Base-by-base conservation (phyloP, 2,888 invertebrate species). In the Thysanoteuthis rhombus region DNA sequence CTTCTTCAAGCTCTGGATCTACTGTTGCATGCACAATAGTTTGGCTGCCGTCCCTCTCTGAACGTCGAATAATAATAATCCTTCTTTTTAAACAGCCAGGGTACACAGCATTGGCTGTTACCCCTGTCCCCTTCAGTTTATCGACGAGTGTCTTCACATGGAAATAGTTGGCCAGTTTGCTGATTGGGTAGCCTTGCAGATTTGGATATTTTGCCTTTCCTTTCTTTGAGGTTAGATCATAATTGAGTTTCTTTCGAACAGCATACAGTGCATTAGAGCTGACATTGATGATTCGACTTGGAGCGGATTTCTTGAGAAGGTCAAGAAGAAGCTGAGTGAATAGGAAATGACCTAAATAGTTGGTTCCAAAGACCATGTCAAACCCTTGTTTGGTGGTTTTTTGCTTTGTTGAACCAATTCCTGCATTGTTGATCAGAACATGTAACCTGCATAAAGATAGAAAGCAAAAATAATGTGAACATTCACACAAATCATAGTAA, bases 231-330 rank as follows among this genome's bases (percentile, higher is more conserved):
- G 19, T 32, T n/a, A 22, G 32, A 6, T 32, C 6, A 39, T 45
- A 92, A 92, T 92, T 39, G 28, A 92, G 42, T 22, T 39, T n/a
- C 1, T 12, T 1, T n/a, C 32, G 19, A 28, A 42, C 25, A 5
- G 22, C n/a, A 0, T 28, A 28, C n/a, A 38, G 22, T 25, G 32
- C 39, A 5, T 38, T 36, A 0, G 93, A 93, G 32, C 38, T 58
- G 32, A 93, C 58, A 38, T 93, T 93, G n/a, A 93, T 58, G 28
- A 93, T 93, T 36, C 93, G 93, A 52, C 93, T 93, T 0, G 93
- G 93, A 16, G 93, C 58, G 38, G 93, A 58, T 47, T 47, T 58
- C 39, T 93, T 93, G 5, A 93, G 39, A 47, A 93, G 93, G 39
- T 93, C 93, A 6, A 93, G 32, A 32, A 93, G 52, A 36, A 58